phyloP scores from a whole-genome alignment of 1,140 invertebrate genomes.

The Procambarus clarkii region DNA sequence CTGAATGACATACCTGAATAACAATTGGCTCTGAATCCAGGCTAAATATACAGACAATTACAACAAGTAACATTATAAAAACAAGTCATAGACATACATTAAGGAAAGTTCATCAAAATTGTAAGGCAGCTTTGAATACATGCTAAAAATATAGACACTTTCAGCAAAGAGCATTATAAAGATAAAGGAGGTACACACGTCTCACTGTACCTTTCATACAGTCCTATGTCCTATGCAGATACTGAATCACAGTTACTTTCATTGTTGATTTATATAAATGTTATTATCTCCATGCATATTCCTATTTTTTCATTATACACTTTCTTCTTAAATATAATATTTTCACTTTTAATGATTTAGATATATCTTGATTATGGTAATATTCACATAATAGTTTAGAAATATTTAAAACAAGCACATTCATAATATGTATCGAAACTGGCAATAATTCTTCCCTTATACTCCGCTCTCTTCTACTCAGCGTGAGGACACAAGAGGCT shows the following conservation, averaged over 20 bases:
- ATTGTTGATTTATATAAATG: background rate
- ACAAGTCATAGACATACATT: background rate
- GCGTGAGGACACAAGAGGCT: constrained; percentile 42
- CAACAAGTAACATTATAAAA: background rate
- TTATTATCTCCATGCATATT: background rate
- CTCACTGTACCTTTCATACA: background rate
- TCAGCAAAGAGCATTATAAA: background rate
- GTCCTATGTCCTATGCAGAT: background rate
- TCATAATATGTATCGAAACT: background rate
- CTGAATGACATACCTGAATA: background rate
- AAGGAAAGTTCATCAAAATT: background rate
- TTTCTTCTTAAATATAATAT: background rate
- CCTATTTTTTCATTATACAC: background rate
- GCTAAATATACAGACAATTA: background rate
- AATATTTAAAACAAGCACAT: background rate
- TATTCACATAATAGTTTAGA: background rate
- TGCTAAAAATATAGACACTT: background rate
- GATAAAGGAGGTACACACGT: background rate
- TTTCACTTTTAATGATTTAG: background rate
- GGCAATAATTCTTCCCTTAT: constrained; percentile 15
- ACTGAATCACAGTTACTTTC: background rate
- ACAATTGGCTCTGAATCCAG: background rate
- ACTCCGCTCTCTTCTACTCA: constrained; percentile 6
- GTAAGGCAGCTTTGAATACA: background rate
- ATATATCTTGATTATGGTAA: background rate